These are phyloP conservation scores for Steatocranus sp. DNA, from an alignment of 2,797 vertebrate genomes.

Conservation along the genomic window DNA sequence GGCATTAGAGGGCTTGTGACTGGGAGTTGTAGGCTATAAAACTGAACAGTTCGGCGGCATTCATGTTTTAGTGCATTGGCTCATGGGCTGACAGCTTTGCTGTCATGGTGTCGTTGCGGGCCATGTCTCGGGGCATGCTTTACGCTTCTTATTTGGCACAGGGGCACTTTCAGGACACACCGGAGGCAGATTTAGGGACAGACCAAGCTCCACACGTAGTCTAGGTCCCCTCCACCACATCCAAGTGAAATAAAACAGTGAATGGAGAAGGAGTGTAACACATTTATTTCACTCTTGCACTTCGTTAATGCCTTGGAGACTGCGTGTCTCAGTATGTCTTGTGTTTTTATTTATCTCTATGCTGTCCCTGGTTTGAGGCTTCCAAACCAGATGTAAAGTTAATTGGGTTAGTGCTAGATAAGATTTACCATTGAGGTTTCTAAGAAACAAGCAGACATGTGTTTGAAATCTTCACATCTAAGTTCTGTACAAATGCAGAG, in stretches of 20 bases:
- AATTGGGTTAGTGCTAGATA: slow-evolving; percentile 37
- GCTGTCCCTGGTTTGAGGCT: slow-evolving; percentile 1
- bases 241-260: slow-evolving; percentile 45
- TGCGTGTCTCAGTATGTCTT: slow-evolving; percentile 14
- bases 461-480: slow-evolving; percentile 59
- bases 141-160: slow-evolving; percentile 65
- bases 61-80: slow-evolving; percentile 72
- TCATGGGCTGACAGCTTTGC: slow-evolving; percentile 66
- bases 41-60: slow-evolving; percentile 56
- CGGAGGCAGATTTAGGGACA: slow-evolving; percentile 56
- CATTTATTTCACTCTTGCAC: slow-evolving; percentile 4
- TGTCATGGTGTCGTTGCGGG: slow-evolving; percentile 63
- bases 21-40: slow-evolving; percentile 71
- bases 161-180: slow-evolving; percentile 54
- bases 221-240: slow-evolving; percentile 1
- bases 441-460: slow-evolving; percentile 43
- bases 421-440: slow-evolving; percentile 41
- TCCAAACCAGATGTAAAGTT: slow-evolving; percentile 41
- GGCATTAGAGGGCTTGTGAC: slow-evolving; percentile 75
- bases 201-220: slow-evolving; percentile 20
- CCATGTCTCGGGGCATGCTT: slow-evolving; percentile 56
- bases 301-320: slow-evolving; percentile 11
- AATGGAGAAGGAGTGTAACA: slow-evolving; percentile 18
- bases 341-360: slow-evolving; percentile 17
- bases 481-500: slow-evolving; percentile 29